phyloP scores from a whole-genome alignment of 2,888 invertebrate species.

The Drosophila birchii region DNA sequence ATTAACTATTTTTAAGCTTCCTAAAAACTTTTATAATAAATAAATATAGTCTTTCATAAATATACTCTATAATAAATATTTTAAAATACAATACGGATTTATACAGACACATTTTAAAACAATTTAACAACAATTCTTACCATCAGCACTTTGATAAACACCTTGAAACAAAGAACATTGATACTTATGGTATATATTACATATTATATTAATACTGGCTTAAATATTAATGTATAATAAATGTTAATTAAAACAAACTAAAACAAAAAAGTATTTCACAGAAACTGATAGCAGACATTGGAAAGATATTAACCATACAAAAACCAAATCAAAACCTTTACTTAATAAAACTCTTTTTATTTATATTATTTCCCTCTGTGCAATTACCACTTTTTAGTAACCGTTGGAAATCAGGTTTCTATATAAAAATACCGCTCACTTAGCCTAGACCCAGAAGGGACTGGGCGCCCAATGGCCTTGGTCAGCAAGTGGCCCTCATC shows the following conservation, averaged over 20 bases:
- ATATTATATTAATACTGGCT: no score
- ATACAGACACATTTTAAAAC: not conserved
- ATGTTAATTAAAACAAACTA: not conserved
- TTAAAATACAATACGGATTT: not conserved
- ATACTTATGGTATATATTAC: no score
- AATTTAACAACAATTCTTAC: not conserved
- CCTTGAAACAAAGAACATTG: not conserved
- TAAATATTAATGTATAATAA: not conserved
- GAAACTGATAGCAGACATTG: not conserved
- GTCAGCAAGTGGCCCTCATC: constrained; percentile 13
- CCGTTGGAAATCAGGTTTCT: constrained; percentile 25
- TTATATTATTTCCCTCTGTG: not conserved
- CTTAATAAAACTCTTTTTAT: not conserved
- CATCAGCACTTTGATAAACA: not conserved
- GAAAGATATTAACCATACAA: accelerated
- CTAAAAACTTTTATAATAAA: not conserved
- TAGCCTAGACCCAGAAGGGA: constrained; percentile 47
- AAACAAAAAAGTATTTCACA: not conserved
- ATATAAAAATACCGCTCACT: constrained; percentile 12
- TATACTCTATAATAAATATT: not conserved
- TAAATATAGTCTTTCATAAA: not conserved
- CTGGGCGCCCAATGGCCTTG: constrained; percentile 31
- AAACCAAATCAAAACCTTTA: not conserved
- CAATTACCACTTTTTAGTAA: not conserved
- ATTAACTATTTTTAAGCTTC: not conserved